Conservation (phyloP, 64 coral and sea anemone species). For the Montipora capricornis region DNA sequence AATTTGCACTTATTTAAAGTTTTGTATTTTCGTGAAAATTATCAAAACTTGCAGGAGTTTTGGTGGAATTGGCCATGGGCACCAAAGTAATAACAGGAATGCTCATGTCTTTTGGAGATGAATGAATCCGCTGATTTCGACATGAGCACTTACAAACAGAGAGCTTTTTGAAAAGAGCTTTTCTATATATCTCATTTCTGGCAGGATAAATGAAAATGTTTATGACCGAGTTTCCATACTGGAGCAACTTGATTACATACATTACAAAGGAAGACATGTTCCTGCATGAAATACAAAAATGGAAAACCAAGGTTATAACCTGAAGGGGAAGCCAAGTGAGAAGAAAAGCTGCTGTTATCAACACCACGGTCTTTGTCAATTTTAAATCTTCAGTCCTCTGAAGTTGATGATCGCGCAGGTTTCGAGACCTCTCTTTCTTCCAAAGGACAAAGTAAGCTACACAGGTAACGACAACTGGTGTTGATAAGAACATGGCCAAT, state of each 20-base stretch:
- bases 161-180: not conserved
- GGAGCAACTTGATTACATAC: not conserved
- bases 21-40: too few relatives aligned
- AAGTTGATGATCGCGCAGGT: not conserved
- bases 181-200: not conserved
- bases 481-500: not conserved
- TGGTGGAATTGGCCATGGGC: not conserved
- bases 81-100: not conserved
- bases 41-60: too few relatives aligned
- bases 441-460: not conserved
- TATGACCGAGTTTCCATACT: not conserved
- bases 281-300: not conserved
- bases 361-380: not conserved
- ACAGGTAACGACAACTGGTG: not conserved
- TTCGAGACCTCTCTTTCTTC: not conserved
- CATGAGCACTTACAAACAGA: not conserved
- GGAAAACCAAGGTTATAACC: not conserved
- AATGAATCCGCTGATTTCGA: not conserved
- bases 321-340: not conserved
- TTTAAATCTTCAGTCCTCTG: not conserved
- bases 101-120: not conserved
- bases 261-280: not conserved
- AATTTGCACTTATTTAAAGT: too few relatives aligned
- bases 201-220: not conserved
- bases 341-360: constrained; percentile 4